phyloP scores from a whole-genome alignment of 2,113 vertebrate genomes.

The Chiloscyllium plagiosum region DNA sequence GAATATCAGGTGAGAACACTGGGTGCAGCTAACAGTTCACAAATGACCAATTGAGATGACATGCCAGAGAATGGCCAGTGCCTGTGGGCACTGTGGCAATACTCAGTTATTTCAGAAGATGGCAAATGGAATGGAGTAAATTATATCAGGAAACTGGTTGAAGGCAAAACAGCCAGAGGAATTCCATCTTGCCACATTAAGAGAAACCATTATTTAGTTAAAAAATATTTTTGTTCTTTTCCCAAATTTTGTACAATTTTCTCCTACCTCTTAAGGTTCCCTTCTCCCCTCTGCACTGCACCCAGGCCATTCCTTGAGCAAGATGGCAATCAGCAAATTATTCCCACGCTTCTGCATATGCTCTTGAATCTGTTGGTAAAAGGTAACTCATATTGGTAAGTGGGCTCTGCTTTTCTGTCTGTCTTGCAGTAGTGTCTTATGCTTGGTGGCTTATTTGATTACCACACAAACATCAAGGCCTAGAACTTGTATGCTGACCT shows the following conservation, averaged over 20 bases:
- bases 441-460: background rate
- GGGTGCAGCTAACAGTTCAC: background rate
- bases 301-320: background rate
- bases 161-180: background rate
- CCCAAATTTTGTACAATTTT: background rate
- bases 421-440: background rate
- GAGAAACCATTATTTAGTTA: background rate
- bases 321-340: constrained; percentile 9
- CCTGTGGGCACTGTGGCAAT: background rate
- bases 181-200: background rate
- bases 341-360: constrained; percentile 19
- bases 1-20: background rate
- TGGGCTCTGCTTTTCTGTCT: background rate
- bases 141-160: background rate
- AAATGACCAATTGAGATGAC: background rate
- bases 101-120: background rate
- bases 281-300: background rate
- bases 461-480: background rate
- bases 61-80: background rate
- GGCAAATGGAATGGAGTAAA: background rate
- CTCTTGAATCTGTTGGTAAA: background rate
- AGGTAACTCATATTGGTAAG: constrained; percentile 1
- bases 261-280: background rate
- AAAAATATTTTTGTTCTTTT: background rate
- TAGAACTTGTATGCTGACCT: background rate